A percentile compares a stretch with the other conserved stretches of the same genome.
These are phyloP conservation scores for Rhea americana DNA, from an alignment of 2,113 vertebrate genomes.

Conservation along the genomic window DNA sequence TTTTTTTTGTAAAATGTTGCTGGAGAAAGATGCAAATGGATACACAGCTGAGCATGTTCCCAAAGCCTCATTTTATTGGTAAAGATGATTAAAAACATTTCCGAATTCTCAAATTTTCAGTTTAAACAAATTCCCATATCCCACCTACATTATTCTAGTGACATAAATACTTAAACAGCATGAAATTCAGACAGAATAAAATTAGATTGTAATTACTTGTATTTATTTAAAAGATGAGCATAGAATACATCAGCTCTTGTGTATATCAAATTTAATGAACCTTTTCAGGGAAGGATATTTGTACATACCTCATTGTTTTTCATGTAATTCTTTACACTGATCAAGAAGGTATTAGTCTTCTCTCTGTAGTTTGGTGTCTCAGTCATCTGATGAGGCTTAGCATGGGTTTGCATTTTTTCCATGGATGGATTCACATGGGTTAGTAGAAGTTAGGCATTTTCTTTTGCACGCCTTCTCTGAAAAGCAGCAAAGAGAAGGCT, in stretches of 20 bases:
- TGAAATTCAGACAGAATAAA: not conserved
- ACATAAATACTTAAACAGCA: not conserved
- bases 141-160: not conserved
- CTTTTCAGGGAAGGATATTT: not conserved
- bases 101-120: not conserved
- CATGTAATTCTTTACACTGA: constrained; percentile 21
- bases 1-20: not conserved
- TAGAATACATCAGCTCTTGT: not conserved
- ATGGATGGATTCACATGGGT: not conserved
- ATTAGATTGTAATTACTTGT: not conserved
- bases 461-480: not conserved
- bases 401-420: not conserved
- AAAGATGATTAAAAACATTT: not conserved
- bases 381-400: not conserved
- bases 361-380: not conserved
- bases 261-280: not conserved
- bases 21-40: not conserved
- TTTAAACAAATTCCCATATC: not conserved
- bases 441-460: constrained; percentile 22
- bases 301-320: not conserved
- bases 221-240: constrained; percentile 20
- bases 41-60: not conserved
- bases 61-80: not conserved
- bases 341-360: constrained; percentile 12
- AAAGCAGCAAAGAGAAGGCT: not conserved